phyloP scores from a whole-genome alignment of 2,888 invertebrate genomes.

The Diarsia mendica region DNA sequence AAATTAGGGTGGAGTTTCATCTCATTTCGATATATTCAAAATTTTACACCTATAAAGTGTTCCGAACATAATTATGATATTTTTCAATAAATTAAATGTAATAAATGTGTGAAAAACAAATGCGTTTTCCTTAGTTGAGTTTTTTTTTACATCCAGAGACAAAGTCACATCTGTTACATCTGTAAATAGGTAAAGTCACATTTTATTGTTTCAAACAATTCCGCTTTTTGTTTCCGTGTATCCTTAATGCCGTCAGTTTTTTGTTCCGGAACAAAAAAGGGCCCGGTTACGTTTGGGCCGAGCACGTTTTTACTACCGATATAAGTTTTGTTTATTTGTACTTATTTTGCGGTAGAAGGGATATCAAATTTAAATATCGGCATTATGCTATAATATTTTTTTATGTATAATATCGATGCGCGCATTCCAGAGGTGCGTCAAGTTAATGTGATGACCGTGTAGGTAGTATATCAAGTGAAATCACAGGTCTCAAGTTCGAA shows the following conservation, averaged over 20 bases:
- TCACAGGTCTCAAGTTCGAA: no score
- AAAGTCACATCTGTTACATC: slow-evolving; percentile 18
- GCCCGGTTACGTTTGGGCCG: neutral
- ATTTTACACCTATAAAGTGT: no score
- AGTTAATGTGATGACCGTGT: no score
- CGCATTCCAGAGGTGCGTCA: no score
- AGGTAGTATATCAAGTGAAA: no score
- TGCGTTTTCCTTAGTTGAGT: neutral
- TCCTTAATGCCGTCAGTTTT: slow-evolving; percentile 59
- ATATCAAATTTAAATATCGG: no score
- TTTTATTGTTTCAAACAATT: slow-evolving; percentile 20
- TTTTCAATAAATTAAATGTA: neutral
- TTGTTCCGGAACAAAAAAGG: slow-evolving; percentile 60
- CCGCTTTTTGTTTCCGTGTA: slow-evolving; percentile 55
- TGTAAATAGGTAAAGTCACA: neutral
- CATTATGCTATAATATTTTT: no score
- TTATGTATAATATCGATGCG: no score
- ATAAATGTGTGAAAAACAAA: neutral
- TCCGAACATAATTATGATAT: no score
- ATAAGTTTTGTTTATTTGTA: neutral
- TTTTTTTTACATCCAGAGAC: slow-evolving; percentile 4
- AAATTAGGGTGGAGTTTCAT: no score
- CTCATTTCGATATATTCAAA: no score
- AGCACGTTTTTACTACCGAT: neutral
- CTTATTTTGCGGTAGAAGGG: no score